A percentile compares a stretch with the other conserved stretches of the same genome.
Evolutionary conservation across 2,888 invertebrate genomes (phyloP).

Genomic region (Ferdinandea cuprea): DNA sequence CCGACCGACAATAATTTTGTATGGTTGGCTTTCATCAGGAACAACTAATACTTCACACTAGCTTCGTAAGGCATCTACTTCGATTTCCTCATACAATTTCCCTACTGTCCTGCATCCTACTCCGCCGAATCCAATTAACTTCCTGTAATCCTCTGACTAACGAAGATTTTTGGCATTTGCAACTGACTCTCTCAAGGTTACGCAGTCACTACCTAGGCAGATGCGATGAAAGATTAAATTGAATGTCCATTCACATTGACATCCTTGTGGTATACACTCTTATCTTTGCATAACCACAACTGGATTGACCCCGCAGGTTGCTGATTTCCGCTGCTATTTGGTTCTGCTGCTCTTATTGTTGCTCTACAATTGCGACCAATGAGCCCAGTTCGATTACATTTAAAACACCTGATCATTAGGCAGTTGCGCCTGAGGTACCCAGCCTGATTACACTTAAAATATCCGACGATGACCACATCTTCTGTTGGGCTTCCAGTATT

Average conservation of each 20-base stretch:
- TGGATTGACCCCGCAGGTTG: conserved; percentile 18
- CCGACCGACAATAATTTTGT: conserved; percentile 19
- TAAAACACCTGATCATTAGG: conserved; percentile 5
- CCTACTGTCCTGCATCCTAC: conserved; percentile 1
- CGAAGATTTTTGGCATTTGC: conserved; percentile 5
- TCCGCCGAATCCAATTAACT: conserved; percentile 13
- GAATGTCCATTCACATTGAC: conserved; percentile 17
- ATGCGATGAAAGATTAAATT: conserved; percentile 10
- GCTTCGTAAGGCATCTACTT: background rate
- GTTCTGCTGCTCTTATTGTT: background rate
- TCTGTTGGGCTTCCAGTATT: background rate
- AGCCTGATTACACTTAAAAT: conserved; percentile 2
- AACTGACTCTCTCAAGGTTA: conserved; percentile 28
- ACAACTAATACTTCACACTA: conserved; percentile 39
- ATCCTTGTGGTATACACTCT: conserved; percentile 16
- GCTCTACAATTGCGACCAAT: conserved; percentile 24
- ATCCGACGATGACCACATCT: background rate
- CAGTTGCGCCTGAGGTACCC: conserved; percentile 19
- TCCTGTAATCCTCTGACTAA: conserved; percentile 6
- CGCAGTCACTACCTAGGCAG: conserved; percentile 27
- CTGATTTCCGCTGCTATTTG: background rate
- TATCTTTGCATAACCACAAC: conserved; percentile 14
- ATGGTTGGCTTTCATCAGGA: conserved; percentile 21
- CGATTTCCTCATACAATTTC: conserved; percentile 2
- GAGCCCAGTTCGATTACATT: conserved; percentile 23